These are phyloP conservation scores for Telenomus remus DNA, from an alignment of 1,140 invertebrate species.

Conservation along the genomic window DNA sequence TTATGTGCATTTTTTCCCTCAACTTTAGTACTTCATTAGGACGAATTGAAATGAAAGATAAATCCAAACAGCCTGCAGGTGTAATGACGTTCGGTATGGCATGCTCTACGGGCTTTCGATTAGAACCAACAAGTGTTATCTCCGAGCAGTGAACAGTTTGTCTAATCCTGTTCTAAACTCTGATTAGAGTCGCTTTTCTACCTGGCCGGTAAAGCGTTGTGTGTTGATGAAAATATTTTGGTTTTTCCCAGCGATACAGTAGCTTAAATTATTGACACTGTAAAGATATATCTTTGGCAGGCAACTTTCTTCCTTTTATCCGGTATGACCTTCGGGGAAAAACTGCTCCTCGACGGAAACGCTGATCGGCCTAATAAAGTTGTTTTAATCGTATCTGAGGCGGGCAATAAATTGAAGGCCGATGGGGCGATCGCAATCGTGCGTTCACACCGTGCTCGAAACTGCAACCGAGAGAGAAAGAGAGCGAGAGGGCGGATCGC, in stretches of 20 bases:
- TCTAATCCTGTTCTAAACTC: too few species aligned
- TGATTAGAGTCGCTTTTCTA: background rate
- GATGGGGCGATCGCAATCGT: slow-evolving; percentile 50
- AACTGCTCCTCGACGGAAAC: background rate
- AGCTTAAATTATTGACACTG: background rate
- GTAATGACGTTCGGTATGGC: slow-evolving; percentile 9
- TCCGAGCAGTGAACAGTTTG: background rate
- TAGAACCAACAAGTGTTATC: slow-evolving; percentile 9
- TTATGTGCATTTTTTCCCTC: slow-evolving; percentile 20
- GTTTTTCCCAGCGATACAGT: background rate
- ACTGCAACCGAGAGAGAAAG: slow-evolving; percentile 24
- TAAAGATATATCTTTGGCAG: background rate
- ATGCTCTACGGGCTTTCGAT: too few species aligned
- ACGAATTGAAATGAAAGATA: slow-evolving; percentile 25
- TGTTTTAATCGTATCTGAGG: slow-evolving; percentile 24
- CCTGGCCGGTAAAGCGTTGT: background rate
- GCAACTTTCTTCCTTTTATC: background rate
- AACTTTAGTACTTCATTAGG: slow-evolving; percentile 36
- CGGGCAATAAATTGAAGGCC: slow-evolving; percentile 39
- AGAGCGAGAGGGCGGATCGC: background rate
- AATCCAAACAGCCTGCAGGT: slow-evolving; percentile 1
- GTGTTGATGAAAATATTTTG: background rate
- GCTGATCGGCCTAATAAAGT: slow-evolving; percentile 30
- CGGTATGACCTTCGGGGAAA: background rate
- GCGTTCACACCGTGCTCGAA: slow-evolving; percentile 47